phyloP scores from a whole-genome alignment of 1,140 invertebrate genomes.

The Drosophila albomicans region DNA sequence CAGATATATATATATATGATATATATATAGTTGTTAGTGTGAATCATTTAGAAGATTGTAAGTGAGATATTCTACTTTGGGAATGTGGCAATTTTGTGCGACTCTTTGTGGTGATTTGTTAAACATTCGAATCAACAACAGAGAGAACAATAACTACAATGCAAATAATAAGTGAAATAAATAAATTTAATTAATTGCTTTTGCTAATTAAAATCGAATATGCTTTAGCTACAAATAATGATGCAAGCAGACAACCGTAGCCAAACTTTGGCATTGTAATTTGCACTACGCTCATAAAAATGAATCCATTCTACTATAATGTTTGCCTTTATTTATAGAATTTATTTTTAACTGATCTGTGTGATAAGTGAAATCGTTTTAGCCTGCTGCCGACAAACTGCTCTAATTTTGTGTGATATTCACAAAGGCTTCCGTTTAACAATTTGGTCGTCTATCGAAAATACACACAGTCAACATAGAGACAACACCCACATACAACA shows the following conservation, averaged over 20 bases:
- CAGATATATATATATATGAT: background rate
- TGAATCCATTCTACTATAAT: background rate
- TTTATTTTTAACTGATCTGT: background rate
- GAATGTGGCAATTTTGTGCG: constrained; percentile 23
- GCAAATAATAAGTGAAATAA: background rate
- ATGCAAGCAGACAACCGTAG: background rate
- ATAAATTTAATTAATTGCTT: constrained; percentile 18
- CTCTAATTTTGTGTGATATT: constrained; percentile 35
- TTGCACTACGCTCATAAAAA: background rate
- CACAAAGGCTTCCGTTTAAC: constrained; percentile 36
- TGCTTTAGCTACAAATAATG: background rate
- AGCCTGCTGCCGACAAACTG: constrained; percentile 1
- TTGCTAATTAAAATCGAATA: constrained; percentile 3
- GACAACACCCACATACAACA: constrained; percentile 50
- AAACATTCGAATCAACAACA: constrained; percentile 5
- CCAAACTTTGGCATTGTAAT: background rate
- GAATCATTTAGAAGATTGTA: background rate
- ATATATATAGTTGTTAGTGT: background rate
- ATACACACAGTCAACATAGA: constrained; percentile 29
- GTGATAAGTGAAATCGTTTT: background rate
- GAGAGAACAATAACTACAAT: background rate
- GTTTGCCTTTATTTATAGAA: background rate
- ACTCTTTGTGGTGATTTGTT: constrained; percentile 6
- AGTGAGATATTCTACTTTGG: constrained; percentile 10
- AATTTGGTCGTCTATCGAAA: constrained; percentile 33